These are phyloP conservation scores for Hypsibius dujardini DNA, from an alignment of 1,140 invertebrate species.

Conservation along the genomic window DNA sequence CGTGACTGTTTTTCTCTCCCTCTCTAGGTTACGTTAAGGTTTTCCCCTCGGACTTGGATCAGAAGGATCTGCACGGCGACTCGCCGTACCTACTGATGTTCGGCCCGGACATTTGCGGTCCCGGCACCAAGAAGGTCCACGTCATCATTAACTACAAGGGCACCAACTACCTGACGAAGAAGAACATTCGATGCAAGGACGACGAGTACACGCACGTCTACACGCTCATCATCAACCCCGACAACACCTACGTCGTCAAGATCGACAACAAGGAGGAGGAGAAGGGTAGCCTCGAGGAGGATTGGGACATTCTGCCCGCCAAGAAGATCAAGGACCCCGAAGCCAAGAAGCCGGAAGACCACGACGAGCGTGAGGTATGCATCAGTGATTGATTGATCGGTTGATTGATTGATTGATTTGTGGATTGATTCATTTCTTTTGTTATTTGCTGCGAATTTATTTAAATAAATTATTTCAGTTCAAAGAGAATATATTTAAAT, in stretches of 20 bases:
- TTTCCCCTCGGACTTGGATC: conserved; percentile 72
- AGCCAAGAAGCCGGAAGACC: conserved; percentile 82
- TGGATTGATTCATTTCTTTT: too few relatives aligned
- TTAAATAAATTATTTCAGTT: too few relatives aligned
- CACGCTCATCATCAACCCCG: conserved; percentile 80
- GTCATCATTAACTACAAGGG: conserved; percentile 98
- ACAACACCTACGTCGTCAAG: conserved; percentile 83
- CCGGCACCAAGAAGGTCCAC: conserved; percentile 95
- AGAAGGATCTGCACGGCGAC: conserved; percentile 86
- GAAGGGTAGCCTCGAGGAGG: conserved; percentile 76
- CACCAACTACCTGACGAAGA: conserved; percentile 91
- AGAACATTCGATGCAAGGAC: conserved; percentile 56
- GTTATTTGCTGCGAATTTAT: too few relatives aligned
- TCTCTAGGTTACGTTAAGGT: conserved; percentile 72
- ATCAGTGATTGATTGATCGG: too few relatives aligned
- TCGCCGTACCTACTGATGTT: conserved; percentile 94
- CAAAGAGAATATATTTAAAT: too few relatives aligned
- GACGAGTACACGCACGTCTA: conserved; percentile 97
- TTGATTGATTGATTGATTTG: too few relatives aligned
- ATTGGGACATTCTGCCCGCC: conserved; percentile 89
- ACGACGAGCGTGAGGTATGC: conserved; percentile 25
- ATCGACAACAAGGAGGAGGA: conserved; percentile 96
- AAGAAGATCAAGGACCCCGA: conserved; percentile 92
- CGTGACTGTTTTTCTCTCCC: too few relatives aligned
- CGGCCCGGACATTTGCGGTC: conserved; percentile 96